These are phyloP conservation scores for Choloepus didactylus DNA, from an alignment of 2,797 vertebrate genomes.

Conservation along the genomic window DNA sequence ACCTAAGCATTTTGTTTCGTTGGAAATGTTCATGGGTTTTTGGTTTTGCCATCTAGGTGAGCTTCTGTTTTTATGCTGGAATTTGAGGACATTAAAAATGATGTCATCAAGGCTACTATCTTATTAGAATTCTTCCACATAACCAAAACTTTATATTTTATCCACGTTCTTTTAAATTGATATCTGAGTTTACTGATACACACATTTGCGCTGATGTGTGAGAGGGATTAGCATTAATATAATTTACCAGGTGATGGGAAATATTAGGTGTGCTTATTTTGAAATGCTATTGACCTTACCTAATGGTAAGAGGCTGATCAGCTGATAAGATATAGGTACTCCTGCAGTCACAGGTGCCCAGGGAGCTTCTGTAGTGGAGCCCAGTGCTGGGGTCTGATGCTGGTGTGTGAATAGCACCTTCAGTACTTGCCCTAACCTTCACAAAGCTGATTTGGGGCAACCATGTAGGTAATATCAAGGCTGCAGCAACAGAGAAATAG, in stretches of 20 bases:
- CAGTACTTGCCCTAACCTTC: background rate
- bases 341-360: slow-evolving; percentile 91
- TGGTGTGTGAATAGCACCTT: background rate
- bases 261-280: background rate
- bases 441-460: background rate
- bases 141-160: background rate
- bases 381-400: background rate
- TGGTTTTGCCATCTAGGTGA: background rate
- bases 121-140: background rate
- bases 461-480: background rate
- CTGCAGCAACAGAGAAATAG: background rate
- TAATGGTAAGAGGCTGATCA: background rate
- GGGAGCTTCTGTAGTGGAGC: slow-evolving; percentile 81
- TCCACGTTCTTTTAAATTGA: background rate
- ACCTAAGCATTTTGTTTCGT: background rate
- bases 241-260: background rate
- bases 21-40: background rate
- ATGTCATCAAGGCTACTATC: background rate
- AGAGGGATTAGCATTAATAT: background rate
- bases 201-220: background rate
- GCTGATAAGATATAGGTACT: too few relatives aligned
- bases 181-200: background rate
- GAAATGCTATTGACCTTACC: too few relatives aligned
- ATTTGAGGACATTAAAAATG: background rate
- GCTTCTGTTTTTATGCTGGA: background rate